phyloP scores from a whole-genome alignment of 2,888 invertebrate species.

The Pachycephus smyrnensis region DNA sequence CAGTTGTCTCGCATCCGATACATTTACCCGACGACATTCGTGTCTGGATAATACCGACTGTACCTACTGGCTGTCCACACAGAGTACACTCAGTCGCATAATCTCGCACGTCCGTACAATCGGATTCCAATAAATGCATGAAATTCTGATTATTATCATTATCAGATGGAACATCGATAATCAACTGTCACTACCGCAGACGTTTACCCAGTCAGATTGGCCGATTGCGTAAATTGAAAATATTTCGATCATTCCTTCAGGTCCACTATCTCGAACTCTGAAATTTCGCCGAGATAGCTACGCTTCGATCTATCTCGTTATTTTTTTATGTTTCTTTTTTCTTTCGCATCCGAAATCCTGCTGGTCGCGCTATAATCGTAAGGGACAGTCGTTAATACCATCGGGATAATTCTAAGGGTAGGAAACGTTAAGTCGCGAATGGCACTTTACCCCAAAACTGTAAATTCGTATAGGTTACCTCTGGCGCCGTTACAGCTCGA shows the following conservation, averaged over 20 bases:
- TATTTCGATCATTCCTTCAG: neutral
- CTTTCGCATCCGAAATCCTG: neutral
- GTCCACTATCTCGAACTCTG: too few species aligned
- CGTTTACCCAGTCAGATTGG: neutral
- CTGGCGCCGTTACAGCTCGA: neutral
- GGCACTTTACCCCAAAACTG: neutral
- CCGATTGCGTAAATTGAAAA: neutral
- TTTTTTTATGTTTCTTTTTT: neutral
- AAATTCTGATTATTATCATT: neutral
- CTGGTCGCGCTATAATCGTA: neutral
- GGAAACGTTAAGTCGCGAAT: neutral
- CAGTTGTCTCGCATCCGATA: conserved; percentile 21
- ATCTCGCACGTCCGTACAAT: neutral
- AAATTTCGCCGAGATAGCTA: too few species aligned
- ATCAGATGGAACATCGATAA: neutral
- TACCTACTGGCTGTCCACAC: neutral
- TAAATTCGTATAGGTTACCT: neutral
- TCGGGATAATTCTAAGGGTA: neutral
- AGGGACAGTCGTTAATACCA: neutral
- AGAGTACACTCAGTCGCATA: neutral
- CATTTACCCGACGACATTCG: conserved; percentile 2
- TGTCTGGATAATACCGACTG: neutral
- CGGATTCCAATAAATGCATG: neutral
- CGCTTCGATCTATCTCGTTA: too few species aligned
- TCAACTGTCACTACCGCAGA: neutral